Evolutionary conservation across 35 echinoderm and acorn worm species (phyloP).

Genomic region (Stichopus chloronotus): DNA sequence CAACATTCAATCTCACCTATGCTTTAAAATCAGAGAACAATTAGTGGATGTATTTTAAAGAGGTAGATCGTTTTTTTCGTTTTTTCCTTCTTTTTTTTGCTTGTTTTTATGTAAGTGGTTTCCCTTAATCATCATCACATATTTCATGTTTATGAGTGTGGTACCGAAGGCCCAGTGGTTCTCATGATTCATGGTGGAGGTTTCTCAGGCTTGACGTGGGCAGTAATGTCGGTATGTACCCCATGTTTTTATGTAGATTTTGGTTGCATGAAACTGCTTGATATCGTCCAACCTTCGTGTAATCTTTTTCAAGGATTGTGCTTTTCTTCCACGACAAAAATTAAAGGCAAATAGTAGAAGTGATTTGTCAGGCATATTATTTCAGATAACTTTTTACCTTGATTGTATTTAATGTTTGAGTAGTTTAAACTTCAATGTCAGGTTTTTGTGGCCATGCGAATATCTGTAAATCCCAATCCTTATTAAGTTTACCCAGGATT

Average conservation of each 20-base stretch:
- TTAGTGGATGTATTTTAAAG: too few relatives aligned
- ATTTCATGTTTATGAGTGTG: slow-evolving; percentile 85
- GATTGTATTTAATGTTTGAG: neutral
- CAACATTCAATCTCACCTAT: too few relatives aligned
- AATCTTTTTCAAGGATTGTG: neutral
- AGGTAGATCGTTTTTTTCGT: too few relatives aligned
- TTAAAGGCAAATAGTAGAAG: too few relatives aligned
- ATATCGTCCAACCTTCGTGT: neutral
- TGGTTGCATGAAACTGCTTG: neutral
- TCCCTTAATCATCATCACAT: slow-evolving; percentile 52
- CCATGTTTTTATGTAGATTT: neutral
- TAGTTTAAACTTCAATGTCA: neutral
- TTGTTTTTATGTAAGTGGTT: neutral
- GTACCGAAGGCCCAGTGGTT: slow-evolving; percentile 84
- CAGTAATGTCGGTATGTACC: slow-evolving; percentile 85
- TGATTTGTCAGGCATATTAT: too few relatives aligned
- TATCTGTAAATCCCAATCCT: neutral
- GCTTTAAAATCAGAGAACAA: too few relatives aligned
- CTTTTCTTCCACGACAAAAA: too few relatives aligned
- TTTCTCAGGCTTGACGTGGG: slow-evolving; percentile 88
- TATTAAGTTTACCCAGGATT: neutral
- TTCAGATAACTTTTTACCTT: neutral
- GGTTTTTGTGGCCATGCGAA: neutral
- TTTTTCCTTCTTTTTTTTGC: neutral
- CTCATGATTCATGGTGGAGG: slow-evolving; percentile 96